Base-by-base conservation (phyloP, 2,888 invertebrate species). In the Torymus aiolomorphi region DNA sequence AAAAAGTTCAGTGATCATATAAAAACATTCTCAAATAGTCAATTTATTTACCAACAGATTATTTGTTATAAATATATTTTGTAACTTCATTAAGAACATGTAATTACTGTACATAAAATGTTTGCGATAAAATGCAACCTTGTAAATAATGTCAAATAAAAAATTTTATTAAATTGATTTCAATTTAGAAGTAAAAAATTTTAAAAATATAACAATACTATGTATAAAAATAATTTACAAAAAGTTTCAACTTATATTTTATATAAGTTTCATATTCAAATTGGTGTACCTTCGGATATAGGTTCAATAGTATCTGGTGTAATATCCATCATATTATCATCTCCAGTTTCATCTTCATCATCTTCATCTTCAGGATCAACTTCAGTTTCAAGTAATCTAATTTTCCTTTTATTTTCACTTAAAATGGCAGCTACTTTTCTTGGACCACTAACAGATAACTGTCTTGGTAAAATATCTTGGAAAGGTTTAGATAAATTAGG, bases 311-410 rank as follows among this genome's bases (percentile, higher is more conserved):
- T 78, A 80, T 80, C 84, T 56, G 84, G 65, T n/a, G 85, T 84
- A 61, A 85, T 82, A 61, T 86, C 86, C 85, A 86, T 86, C 79
- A 86, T 83, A 67, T 82, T 87, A 54, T 88, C 87, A 51, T 84
- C 86, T 51, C 81, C 83, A 66, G 82, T 84, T 57, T 88, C 91
- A 20, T 92, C 92, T 72, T 95, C 95, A 56, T 95, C 95, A 76
- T 97, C 97, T 82, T 98, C 97, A 78, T 96, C 96, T 77, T 96
- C 96, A 31, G 97, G 97, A 87, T 97, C 97, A 0, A 95, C 95
- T 91, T 98, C 98, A 94, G 97, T 97, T 90, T 98, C 97, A 88
- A 96, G 96, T 67, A 97, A 93, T 82, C 96, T 92, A 62, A 98
- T 95, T 89, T 96, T 95, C 80, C 96, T 93, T 74, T 92, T 92